Evolutionary conservation across 2,113 vertebrate species (phyloP).

Genomic region (Oryzias curvinotus): DNA sequence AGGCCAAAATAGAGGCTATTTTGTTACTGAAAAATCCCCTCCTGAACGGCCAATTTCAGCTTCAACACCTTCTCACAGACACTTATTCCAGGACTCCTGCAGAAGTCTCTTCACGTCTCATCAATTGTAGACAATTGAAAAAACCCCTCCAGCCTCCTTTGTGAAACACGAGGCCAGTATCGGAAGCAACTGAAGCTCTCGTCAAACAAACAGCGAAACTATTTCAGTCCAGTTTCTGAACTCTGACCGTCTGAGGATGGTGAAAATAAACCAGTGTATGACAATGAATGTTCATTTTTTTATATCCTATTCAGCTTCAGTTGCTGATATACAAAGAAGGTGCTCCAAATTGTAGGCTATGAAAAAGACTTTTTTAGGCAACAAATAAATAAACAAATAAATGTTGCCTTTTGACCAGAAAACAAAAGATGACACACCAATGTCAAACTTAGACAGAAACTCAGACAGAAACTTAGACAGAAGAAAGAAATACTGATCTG

Average conservation of each 20-base stretch:
- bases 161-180: conserved; percentile 9
- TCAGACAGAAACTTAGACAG: too few relatives aligned
- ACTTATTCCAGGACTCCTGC: neutral
- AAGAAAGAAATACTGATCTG: too few relatives aligned
- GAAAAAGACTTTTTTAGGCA: too few relatives aligned
- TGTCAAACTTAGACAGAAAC: too few relatives aligned
- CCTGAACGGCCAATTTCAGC: conserved; percentile 7
- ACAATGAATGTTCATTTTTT: too few relatives aligned
- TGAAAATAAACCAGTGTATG: neutral
- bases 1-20: conserved; percentile 27
- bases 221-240: conserved; percentile 17
- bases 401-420: too few relatives aligned
- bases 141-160: conserved; percentile 11
- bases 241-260: neutral
- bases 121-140: conserved; percentile 6
- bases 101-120: neutral
- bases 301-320: too few relatives aligned
- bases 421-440: too few relatives aligned
- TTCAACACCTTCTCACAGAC: conserved; percentile 11
- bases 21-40: conserved; percentile 55
- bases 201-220: conserved; percentile 36
- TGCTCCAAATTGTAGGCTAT: too few relatives aligned
- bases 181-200: neutral
- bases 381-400: too few relatives aligned
- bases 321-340: too few relatives aligned